Percentiles rank a stretch among this genome's conserved stretches.
phyloP scores from a whole-genome alignment of 2,113 vertebrate genomes.

The Scartelaos histophorus region DNA sequence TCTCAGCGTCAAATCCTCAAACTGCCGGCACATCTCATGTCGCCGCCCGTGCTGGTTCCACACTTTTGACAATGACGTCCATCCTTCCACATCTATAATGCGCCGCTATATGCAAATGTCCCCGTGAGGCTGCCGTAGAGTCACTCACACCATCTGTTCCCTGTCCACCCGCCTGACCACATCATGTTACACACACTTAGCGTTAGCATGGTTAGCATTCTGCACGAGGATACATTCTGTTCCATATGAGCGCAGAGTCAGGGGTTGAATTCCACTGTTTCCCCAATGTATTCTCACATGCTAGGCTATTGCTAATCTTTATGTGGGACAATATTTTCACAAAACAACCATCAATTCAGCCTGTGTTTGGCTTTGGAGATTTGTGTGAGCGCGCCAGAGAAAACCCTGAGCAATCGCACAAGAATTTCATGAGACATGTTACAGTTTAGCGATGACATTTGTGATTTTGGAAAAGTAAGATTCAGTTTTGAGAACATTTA shows the following conservation, averaged over 20 bases:
- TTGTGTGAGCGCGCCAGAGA: background rate
- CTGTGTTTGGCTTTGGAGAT: background rate
- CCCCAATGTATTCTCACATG: constrained; percentile 63
- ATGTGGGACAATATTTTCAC: constrained; percentile 61
- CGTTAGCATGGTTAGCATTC: background rate
- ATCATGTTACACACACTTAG: constrained; percentile 16
- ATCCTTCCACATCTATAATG: background rate
- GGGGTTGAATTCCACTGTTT: constrained; percentile 69
- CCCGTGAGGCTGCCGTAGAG: background rate
- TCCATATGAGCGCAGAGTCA: constrained; percentile 44
- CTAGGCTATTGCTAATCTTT: constrained; percentile 32
- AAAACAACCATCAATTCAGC: background rate
- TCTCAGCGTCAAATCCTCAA: background rate
- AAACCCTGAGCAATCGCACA: constrained; percentile 1
- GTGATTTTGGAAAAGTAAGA: too few species aligned
- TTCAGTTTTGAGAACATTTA: background rate
- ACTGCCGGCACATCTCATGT: background rate
- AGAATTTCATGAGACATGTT: background rate
- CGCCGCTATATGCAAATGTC: background rate
- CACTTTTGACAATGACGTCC: background rate
- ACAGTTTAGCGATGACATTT: background rate
- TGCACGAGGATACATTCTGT: background rate
- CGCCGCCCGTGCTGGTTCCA: background rate
- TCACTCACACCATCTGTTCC: constrained; percentile 50
- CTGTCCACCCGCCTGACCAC: constrained; percentile 37